Evolutionary conservation across 2,888 invertebrate species (phyloP), one percentile per base, ranked within the genome.

Genomic region (Argyresthia albistria): DNA sequence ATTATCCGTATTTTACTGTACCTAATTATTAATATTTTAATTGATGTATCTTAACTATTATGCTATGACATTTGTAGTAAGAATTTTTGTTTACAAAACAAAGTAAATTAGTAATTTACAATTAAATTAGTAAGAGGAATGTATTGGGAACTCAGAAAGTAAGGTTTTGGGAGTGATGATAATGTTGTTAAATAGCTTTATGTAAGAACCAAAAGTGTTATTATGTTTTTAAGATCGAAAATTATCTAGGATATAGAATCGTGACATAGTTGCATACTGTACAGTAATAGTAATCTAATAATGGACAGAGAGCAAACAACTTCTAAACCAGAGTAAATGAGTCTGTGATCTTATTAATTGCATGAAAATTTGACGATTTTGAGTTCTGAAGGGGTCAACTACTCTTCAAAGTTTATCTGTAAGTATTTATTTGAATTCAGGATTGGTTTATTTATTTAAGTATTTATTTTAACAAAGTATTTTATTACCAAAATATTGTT

Each of bases 171-270:
- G 64, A 73, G 69, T 66, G 74, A 76, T 75, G 80, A 83, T 82
- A 82, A 77, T 83, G 79, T 84, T 84, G 82, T 83, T 84, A 80
- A 25, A 25, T 76, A 86, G 83, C 81, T 84, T 81, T 86, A 82
- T 79, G 77, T 76, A 72, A 73, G 80, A 80, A 83, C 83, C 84
- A 81, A 86, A 84, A 79, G 80, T 82, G 84, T 84, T 84, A 80
- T 80, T 82, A 81, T 78, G 80, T 83, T 83, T 25, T 78, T 80
- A 82, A 78, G 76, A 69, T 64, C 66, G 59, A 62, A 60, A 52
- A 52, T 65, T 67, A 64, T 66, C 66, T 60, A 65, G 64, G 63
- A 62, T 54, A 60, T 49, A 55, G 59, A 60, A 47, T 35, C 52
- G 53, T 46, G 46, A 46, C 25, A 46, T 12, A 46, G 46, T 46